Evolutionary conservation across 1,140 invertebrate species (phyloP), one percentile per base, ranked within the genome.

Genomic region (Lerema accius): DNA sequence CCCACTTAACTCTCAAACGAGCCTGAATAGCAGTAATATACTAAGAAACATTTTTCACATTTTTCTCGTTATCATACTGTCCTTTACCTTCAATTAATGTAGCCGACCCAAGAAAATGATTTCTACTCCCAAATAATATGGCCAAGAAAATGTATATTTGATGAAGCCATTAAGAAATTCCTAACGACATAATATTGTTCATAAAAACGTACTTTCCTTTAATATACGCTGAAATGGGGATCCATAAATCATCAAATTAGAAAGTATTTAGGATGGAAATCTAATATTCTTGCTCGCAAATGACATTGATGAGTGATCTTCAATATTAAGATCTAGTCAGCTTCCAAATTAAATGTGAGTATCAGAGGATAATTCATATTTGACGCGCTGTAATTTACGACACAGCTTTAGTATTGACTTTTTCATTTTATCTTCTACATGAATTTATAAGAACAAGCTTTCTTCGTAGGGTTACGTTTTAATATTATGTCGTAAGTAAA

Each of bases 191-290:
- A 28, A 56, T 56, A 58, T 45, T 45, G 15, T 45, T 58, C 53
- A 45, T 45, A 58, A 58, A 58, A 58, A 43, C 53, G 15, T 58
- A 26, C 23, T 58, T 58, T 58, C 40, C 9, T 58, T 45, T 45
- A 45, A 58, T 58, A 58, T 45, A 45, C 53, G 53, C 28, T 32
- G 40, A 56, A 42, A 40, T 40, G 37, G 39, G 14, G 28, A 17
- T 35, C 15, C 53, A 58, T 58, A 45, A 58, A 58, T 58, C 53
- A 58, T 58, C 14, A 14, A 58, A 58, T 58, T 58, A 58, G 42
- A 58, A 58, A 58, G 42, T 58, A 58, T 58, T 58, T 56, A 56
- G 53, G 53, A 32, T 56, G 53, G 39, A 56, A 56, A 56, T 56
- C 53, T 56, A 56, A 56, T 56, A 40, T 56, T 16, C 53, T 56